phyloP scores from a whole-genome alignment of 2,113 vertebrate species.

The Colius striatus region DNA sequence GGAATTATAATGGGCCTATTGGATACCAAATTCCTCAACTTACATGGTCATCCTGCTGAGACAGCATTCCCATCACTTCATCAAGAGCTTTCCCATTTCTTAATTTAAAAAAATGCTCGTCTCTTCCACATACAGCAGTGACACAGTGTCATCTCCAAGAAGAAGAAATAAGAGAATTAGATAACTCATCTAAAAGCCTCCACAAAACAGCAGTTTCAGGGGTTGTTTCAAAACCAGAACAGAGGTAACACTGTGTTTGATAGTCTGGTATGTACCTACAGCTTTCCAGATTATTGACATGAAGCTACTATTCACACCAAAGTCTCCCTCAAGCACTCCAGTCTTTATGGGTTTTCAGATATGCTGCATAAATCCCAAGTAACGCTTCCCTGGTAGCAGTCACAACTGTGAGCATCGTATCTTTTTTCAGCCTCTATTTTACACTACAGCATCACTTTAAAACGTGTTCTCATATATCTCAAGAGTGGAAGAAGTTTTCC shows the following conservation, averaged over 20 bases:
- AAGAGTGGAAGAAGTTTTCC: background rate
- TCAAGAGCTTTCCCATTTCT: background rate
- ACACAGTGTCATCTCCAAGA: background rate
- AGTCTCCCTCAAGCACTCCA: background rate
- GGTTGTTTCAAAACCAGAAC: background rate
- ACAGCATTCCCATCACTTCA: background rate
- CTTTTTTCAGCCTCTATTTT: conserved; percentile 10
- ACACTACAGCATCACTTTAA: conserved; percentile 5
- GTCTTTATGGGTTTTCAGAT: background rate
- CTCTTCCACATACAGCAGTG: background rate
- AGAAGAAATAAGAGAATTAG: background rate
- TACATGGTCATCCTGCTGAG: background rate
- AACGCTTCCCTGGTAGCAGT: background rate
- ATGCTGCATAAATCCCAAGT: conserved; percentile 5
- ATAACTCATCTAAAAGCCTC: background rate
- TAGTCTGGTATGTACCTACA: background rate
- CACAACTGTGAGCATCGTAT: conserved; percentile 32
- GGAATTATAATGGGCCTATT: background rate
- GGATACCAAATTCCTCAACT: background rate
- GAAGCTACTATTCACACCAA: background rate
- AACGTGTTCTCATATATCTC: background rate
- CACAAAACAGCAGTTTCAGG: background rate
- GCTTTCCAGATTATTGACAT: background rate
- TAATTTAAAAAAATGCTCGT: background rate
- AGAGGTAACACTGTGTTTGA: background rate